Conservation (phyloP, 2,797 vertebrate species). For the Loriculus beryllinus region DNA sequence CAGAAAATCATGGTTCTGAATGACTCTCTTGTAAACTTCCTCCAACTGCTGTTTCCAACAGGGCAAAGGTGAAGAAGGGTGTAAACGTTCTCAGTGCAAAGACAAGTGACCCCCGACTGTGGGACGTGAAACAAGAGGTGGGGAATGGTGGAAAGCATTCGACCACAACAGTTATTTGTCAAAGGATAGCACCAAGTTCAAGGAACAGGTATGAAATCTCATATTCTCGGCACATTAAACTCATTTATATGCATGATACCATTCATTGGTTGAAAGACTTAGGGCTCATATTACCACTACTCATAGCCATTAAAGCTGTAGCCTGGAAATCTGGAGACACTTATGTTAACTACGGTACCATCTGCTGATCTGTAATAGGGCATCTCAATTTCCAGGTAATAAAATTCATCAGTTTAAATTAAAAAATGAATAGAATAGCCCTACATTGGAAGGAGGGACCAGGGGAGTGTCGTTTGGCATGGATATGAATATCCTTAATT, state of each 20-base stretch:
- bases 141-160: conserved; percentile 86
- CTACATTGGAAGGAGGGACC: accelerated
- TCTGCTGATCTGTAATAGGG: conserved; percentile 22
- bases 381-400: neutral
- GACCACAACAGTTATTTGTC: conserved; percentile 86
- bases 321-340: conserved; percentile 26
- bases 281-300: neutral
- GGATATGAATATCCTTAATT: neutral
- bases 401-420: neutral
- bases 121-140: conserved; percentile 89
- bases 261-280: neutral
- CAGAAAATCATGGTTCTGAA: neutral
- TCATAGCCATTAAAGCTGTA: neutral
- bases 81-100: conserved; percentile 86
- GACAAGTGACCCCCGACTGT: conserved; percentile 86
- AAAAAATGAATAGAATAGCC: neutral
- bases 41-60: conserved; percentile 60
- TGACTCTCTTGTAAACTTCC: neutral
- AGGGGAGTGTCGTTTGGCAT: neutral
- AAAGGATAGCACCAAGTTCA: conserved; percentile 80
- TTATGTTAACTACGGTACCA: neutral
- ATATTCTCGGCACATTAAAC: neutral
- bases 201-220: conserved; percentile 81
- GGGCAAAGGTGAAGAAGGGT: conserved; percentile 94
- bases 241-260: neutral